Percentiles rank a stretch among this genome's conserved stretches.
Conservation (phyloP, 92 coral and sea anemone species). For the Phymanthus crucifer region DNA sequence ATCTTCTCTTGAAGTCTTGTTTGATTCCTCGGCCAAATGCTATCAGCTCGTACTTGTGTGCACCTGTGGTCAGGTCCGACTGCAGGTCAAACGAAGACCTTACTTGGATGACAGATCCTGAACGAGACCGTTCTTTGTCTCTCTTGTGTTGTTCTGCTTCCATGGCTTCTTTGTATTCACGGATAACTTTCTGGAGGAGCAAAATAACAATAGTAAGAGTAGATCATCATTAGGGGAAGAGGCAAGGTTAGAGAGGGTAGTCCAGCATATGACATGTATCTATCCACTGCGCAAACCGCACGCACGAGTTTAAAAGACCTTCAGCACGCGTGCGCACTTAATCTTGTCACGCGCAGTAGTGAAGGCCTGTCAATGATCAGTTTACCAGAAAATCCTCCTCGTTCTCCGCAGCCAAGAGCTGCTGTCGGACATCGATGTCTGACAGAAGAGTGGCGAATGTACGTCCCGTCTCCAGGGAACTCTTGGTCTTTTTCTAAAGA, state of each 20-base stretch:
- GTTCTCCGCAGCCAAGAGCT: conserved; percentile 62
- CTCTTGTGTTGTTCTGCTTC: not conserved
- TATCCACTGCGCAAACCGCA: too few species aligned
- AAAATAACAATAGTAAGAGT: not conserved
- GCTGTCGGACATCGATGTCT: conserved; percentile 58
- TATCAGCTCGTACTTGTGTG: conserved; percentile 37
- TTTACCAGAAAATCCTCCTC: conserved; percentile 66
- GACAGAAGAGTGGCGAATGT: conserved; percentile 74
- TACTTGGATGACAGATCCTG: conserved; percentile 2
- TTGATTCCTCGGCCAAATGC: conserved; percentile 61
- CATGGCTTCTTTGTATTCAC: not conserved
- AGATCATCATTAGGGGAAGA: not conserved
- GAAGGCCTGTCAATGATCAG: not conserved
- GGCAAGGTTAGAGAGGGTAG: too few species aligned
- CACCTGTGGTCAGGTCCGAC: not conserved
- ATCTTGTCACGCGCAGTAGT: too few species aligned
- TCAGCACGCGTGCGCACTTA: too few species aligned
- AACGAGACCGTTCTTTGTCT: conserved; percentile 4
- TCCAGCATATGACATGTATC: not conserved
- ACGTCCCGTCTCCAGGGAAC: conserved; percentile 66
- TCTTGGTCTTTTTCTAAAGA: conserved; percentile 40
- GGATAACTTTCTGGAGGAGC: not conserved
- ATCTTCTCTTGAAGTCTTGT: conserved; percentile 58
- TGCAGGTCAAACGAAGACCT: conserved; percentile 16
- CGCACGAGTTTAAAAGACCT: too few species aligned